These are phyloP conservation scores for Drosophila colorata DNA, from an alignment of 2,888 invertebrate genomes.

Conservation along the genomic window DNA sequence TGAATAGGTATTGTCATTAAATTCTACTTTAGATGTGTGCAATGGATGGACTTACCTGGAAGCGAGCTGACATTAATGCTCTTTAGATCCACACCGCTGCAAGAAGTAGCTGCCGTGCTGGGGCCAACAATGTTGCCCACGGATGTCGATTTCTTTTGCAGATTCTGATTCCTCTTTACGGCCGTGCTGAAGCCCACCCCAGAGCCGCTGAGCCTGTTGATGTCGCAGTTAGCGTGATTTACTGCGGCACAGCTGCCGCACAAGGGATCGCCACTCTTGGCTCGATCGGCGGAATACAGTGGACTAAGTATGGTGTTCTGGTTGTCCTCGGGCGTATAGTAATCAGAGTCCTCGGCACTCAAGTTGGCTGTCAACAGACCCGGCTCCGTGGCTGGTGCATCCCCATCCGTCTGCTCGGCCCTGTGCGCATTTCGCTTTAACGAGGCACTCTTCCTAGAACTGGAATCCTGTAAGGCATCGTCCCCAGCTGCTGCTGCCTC, in stretches of 20 bases:
- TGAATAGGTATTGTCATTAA: not conserved
- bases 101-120: conserved; percentile 59
- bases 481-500: conserved; percentile 18
- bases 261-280: conserved; percentile 69
- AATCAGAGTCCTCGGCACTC: conserved; percentile 90
- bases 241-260: conserved; percentile 32
- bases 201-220: conserved; percentile 19
- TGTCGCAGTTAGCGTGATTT: conserved; percentile 22
- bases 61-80: conserved; percentile 87
- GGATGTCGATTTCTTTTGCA: conserved; percentile 84
- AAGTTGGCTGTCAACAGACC: conserved; percentile 42
- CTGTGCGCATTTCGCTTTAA: conserved; percentile 33
- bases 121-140: conserved; percentile 84
- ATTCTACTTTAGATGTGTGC: not conserved
- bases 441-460: conserved; percentile 52
- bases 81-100: conserved; percentile 84
- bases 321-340: conserved; percentile 92
- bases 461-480: conserved; percentile 34
- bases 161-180: conserved; percentile 77
- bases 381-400: conserved; percentile 26
- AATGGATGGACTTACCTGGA: conserved; percentile 85
- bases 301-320: conserved; percentile 89
- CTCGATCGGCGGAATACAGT: conserved; percentile 85
- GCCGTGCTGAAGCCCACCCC: conserved; percentile 64
- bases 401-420: conserved; percentile 42